These are phyloP conservation scores for Lycaena phlaeas DNA, from an alignment of 2,888 invertebrate genomes.

Conservation along the genomic window DNA sequence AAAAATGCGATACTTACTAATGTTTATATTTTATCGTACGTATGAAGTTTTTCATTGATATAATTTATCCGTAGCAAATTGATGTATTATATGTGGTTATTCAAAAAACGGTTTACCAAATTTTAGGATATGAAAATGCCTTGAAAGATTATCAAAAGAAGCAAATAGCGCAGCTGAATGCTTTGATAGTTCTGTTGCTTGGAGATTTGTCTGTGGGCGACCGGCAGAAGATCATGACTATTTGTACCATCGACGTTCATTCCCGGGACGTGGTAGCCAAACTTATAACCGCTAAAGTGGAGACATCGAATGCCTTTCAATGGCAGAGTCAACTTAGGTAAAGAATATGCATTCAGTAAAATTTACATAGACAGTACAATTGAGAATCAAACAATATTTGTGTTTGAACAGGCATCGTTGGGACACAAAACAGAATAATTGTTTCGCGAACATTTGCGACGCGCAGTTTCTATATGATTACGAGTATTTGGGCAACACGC, in stretches of 20 bases:
- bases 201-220: constrained; percentile 87
- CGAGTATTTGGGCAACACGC: constrained; percentile 95
- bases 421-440: constrained; percentile 85
- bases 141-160: constrained; percentile 93
- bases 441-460: constrained; percentile 95
- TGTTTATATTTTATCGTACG: too few species aligned
- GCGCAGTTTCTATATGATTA: constrained; percentile 93
- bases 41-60: too few species aligned
- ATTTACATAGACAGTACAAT: background rate
- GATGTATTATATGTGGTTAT: too few species aligned
- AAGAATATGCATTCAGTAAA: background rate
- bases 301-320: constrained; percentile 84
- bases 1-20: too few species aligned
- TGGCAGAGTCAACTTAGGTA: constrained; percentile 92
- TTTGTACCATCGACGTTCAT: constrained; percentile 96
- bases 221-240: constrained; percentile 96
- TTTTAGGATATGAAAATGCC: constrained; percentile 85
- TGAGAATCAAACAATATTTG: background rate
- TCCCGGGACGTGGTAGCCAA: constrained; percentile 94
- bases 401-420: constrained; percentile 76
- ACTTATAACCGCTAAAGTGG: constrained; percentile 87
- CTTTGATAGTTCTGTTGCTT: constrained; percentile 85
- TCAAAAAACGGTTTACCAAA: too few species aligned
- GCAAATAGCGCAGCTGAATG: constrained; percentile 87
- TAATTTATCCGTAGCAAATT: background rate